These are phyloP conservation scores for Leptoclinus maculatus DNA, from an alignment of 2,797 vertebrate species.

Conservation along the genomic window DNA sequence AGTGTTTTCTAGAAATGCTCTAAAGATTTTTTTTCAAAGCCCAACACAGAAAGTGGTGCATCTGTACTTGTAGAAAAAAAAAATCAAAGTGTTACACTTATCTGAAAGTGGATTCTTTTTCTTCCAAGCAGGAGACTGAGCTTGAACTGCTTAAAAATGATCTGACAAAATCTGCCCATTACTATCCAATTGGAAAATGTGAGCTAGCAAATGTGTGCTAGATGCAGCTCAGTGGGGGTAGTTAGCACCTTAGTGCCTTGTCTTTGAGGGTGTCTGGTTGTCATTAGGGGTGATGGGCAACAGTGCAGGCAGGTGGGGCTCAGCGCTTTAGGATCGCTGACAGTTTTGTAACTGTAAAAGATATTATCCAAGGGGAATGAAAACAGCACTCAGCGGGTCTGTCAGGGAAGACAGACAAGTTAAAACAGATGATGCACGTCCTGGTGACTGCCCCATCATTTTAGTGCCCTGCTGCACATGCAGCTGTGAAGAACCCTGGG, in stretches of 20 bases:
- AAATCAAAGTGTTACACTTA: slow-evolving; percentile 48
- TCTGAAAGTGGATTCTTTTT: slow-evolving; percentile 32
- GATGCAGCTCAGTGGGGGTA: slow-evolving; percentile 59
- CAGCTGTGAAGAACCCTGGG: slow-evolving; percentile 74
- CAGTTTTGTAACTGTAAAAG: slow-evolving; percentile 85
- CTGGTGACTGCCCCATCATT: slow-evolving; percentile 63
- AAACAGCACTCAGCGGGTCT: slow-evolving; percentile 81
- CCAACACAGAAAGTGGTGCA: slow-evolving; percentile 26
- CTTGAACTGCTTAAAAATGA: slow-evolving; percentile 36
- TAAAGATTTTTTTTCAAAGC: slow-evolving; percentile 34
- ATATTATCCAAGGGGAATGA: slow-evolving; percentile 83
- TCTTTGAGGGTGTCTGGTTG: slow-evolving; percentile 76
- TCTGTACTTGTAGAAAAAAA: slow-evolving; percentile 35
- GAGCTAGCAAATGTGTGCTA: slow-evolving; percentile 53
- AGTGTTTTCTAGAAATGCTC: slow-evolving; percentile 37
- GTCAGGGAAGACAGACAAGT: slow-evolving; percentile 83
- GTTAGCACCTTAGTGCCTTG: slow-evolving; percentile 72
- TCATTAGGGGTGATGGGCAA: slow-evolving; percentile 78
- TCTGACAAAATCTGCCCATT: slow-evolving; percentile 50
- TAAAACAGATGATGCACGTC: slow-evolving; percentile 82
- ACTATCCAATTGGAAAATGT: slow-evolving; percentile 56
- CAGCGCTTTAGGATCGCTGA: slow-evolving; percentile 64
- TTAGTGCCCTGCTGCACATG: slow-evolving; percentile 60
- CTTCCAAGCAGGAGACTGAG: slow-evolving; percentile 6
- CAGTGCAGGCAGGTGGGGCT: slow-evolving; percentile 76